Evolutionary conservation across 2,888 invertebrate genomes (phyloP).

Genomic region (Platycheirus albimanus): DNA sequence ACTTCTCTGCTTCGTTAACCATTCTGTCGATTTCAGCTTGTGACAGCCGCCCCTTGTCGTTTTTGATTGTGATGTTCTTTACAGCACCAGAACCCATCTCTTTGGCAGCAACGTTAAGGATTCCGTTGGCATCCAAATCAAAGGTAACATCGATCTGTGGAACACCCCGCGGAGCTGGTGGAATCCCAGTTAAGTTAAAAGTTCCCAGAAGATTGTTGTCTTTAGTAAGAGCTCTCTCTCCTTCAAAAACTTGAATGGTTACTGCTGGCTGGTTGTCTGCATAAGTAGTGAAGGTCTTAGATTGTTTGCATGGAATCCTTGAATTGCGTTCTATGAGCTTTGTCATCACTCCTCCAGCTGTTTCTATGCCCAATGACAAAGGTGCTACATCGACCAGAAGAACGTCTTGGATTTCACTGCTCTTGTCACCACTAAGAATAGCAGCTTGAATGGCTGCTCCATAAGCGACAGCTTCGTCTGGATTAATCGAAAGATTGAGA

Average conservation of each 20-base stretch:
- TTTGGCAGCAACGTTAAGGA: constrained; percentile 93
- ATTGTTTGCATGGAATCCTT: constrained; percentile 89
- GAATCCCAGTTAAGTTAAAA: constrained; percentile 97
- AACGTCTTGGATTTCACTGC: constrained; percentile 89
- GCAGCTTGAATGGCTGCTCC: constrained; percentile 91
- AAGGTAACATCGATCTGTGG: constrained; percentile 94
- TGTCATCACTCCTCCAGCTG: constrained; percentile 91
- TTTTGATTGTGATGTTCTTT: constrained; percentile 91
- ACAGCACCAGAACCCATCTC: constrained; percentile 87
- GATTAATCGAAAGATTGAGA: constrained; percentile 89
- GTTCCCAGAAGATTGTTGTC: constrained; percentile 97
- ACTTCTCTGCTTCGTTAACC: constrained; percentile 89
- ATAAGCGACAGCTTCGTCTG: constrained; percentile 91
- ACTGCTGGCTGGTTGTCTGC: constrained; percentile 91
- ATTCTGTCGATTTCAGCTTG: constrained; percentile 92
- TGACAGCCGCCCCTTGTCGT: constrained; percentile 91
- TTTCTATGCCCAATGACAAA: constrained; percentile 89
- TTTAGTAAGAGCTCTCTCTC: constrained; percentile 94
- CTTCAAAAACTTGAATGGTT: constrained; percentile 89
- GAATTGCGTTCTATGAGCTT: constrained; percentile 89
- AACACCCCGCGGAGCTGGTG: constrained; percentile 95
- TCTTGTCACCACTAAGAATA: constrained; percentile 87
- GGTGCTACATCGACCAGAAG: constrained; percentile 88
- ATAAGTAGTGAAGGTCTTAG: constrained; percentile 90
- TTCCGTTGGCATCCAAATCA: constrained; percentile 95